Evolutionary conservation across 2,113 vertebrate genomes (phyloP), one percentile per base, ranked within the genome.

Genomic region (Rafetus swinhoei): DNA sequence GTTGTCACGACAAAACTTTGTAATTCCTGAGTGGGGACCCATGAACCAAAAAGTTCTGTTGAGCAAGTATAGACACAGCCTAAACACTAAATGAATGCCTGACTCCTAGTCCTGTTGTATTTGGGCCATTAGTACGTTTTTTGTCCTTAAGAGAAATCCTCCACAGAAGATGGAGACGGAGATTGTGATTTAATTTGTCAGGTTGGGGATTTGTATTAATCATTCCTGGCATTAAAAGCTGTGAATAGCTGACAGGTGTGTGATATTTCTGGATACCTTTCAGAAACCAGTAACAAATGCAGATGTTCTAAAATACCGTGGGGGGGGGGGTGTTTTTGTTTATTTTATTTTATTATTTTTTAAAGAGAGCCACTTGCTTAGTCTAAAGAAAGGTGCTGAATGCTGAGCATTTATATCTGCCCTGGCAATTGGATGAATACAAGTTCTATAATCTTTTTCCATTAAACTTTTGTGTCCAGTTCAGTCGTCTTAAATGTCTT

Each of bases 251-350:
- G 35, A 4, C 76, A 90, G 87, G 18, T 74, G 22, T 84, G 65
- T 79, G 84, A 79, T 94, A 0, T 90, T 93, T 92, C 82, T 89
- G 72, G 72, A 79, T 94, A 77, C 21, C n/a, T 92, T 96, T 95
- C 50, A 81, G 62, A 94, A 92, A 65, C 59, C 69, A 69, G 69
- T 50, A 56, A 55, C 2, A 79, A 90, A 50, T 60, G 88, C 82
- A 62, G 14, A n/a, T 72, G 10, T 45, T 76, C 72, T 76, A 45
- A 76, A 11, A 13, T 45, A 12, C 19, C n/a, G 45, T 45, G 45
- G 45, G n/a, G n/a, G n/a, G n/a, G n/a, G n/a, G n/a, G 39, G 39
- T 39, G 39, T 39, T 39, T 39, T 39, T 45, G 45, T 45, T 45
- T 45, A 6, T 45, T 45, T 45, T 45, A 45, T 45, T 45, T 45